A percentile compares a stretch with the other conserved stretches of the same genome.
phyloP scores from a whole-genome alignment of 2,888 invertebrate species.

The Strigamia transsilvanica region DNA sequence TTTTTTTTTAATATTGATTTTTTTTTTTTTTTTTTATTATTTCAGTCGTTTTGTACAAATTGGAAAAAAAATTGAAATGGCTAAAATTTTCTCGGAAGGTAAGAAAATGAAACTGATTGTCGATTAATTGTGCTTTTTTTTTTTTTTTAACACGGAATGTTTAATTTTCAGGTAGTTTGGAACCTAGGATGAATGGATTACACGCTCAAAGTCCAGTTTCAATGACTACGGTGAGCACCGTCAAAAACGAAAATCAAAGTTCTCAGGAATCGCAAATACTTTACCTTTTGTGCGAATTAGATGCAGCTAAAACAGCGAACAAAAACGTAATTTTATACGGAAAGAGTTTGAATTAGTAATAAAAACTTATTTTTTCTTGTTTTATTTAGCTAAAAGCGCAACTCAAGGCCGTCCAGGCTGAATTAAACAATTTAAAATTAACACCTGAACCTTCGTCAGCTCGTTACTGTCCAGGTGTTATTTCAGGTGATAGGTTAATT shows the following conservation, averaged over 20 bases:
- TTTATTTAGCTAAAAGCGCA: neutral
- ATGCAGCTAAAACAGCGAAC: neutral
- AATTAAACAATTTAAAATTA: slow-evolving; percentile 23
- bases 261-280: slow-evolving; percentile 3
- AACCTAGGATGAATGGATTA: neutral
- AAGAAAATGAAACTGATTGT: neutral
- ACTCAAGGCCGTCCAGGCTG: slow-evolving; percentile 1
- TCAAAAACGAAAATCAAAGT: neutral
- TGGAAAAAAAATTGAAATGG: neutral
- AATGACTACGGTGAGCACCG: neutral
- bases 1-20: neutral
- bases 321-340: neutral
- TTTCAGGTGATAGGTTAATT: slow-evolving; percentile 33
- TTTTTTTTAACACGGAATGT: neutral
- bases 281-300: slow-evolving; percentile 12
- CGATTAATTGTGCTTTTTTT: neutral
- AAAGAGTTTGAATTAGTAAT: neutral
- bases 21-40: neutral
- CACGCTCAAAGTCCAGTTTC: neutral
- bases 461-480: slow-evolving; percentile 31
- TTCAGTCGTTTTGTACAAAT: neutral
- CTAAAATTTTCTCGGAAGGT: neutral
- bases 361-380: neutral
- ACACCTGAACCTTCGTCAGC: neutral
- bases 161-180: neutral